Base-by-base conservation (phyloP, 1,140 invertebrate genomes). In the Asobara japonica region DNA sequence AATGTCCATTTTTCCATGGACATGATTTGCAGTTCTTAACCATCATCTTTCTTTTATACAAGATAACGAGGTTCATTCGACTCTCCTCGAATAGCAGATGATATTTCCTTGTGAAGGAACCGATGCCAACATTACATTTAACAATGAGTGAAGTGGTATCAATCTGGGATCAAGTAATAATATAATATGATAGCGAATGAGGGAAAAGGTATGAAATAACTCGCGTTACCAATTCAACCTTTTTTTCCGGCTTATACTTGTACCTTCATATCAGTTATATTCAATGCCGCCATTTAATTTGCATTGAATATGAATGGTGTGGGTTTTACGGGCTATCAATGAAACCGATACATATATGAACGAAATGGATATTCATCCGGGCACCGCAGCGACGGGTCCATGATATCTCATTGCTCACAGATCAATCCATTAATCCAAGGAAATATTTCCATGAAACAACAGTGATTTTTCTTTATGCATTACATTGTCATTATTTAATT, bases 401-500 rank as follows among this genome's bases (percentile, higher is more conserved):
- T 20, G 78, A 80, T 80, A 80, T 81, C 77, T 48, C 70, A 73
- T 77, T 74, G 77, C 76, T 70, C 75, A 72, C 77, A 78, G 78
- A 82, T 82, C 81, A 82, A 82, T 81, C 81, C 79, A 82, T 82
- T 82, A 82, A 78, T 78, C 79, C 75, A 76, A 73, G 74, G 74
- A 76, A 76, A 75, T 82, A 75, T 80, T 82, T 79, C 79, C n/a
- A n/a, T n/a, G n/a, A n/a, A n/a, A n/a, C n/a, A n/a, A n/a, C n/a
- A n/a, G n/a, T n/a, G n/a, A n/a, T n/a, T n/a, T n/a, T n/a, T n/a
- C n/a, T n/a, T n/a, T n/a, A n/a, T n/a, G n/a, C n/a, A n/a, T n/a
- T n/a, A n/a, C n/a, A n/a, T n/a, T n/a, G n/a, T n/a, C n/a, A n/a
- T n/a, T n/a, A n/a, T n/a, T n/a, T n/a, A n/a, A n/a, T n/a, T n/a